Evolutionary conservation across 1,140 invertebrate genomes (phyloP).

Genomic region (Halesus radiatus): DNA sequence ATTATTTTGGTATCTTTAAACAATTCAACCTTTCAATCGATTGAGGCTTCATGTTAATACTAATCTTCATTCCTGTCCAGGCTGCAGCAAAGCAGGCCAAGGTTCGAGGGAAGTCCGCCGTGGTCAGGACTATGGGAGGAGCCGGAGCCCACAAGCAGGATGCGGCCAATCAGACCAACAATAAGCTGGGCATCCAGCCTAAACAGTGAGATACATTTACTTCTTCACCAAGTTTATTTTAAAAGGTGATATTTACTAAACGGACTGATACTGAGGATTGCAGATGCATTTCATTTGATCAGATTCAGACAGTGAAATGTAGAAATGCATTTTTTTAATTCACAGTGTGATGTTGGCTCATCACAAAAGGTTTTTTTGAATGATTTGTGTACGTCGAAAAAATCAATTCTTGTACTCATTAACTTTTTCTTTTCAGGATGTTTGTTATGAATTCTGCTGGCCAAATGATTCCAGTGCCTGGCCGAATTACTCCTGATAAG

Average conservation of each 20-base stretch:
- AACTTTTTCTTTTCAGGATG: constrained; percentile 61
- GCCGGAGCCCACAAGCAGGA: constrained; percentile 73
- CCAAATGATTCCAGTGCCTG: constrained; percentile 70
- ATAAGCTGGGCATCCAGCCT: constrained; percentile 60
- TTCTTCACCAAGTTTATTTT: too few species aligned
- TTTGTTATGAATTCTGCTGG: constrained; percentile 72
- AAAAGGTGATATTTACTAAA: too few species aligned
- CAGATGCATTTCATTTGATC: too few species aligned
- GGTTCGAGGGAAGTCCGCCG: constrained; percentile 66
- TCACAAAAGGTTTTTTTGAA: too few species aligned
- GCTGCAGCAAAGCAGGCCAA: constrained; percentile 65
- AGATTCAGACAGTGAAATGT: too few species aligned
- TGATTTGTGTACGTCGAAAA: too few species aligned
- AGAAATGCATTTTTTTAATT: too few species aligned
- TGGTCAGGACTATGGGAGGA: constrained; percentile 74
- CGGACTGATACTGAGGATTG: too few species aligned
- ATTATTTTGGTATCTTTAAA: too few species aligned
- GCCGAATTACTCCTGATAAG: constrained; percentile 64
- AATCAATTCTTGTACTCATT: not conserved
- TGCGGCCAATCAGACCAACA: constrained; percentile 80
- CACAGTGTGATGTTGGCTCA: too few species aligned
- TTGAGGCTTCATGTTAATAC: too few species aligned
- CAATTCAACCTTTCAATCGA: too few species aligned
- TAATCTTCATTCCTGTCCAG: constrained; percentile 44
- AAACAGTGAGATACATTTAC: constrained; percentile 57